A percentile compares a stretch with the other conserved stretches of the same genome.
Evolutionary conservation across 2,113 vertebrate species (phyloP).

Genomic region (Acrocephalus kingi): DNA sequence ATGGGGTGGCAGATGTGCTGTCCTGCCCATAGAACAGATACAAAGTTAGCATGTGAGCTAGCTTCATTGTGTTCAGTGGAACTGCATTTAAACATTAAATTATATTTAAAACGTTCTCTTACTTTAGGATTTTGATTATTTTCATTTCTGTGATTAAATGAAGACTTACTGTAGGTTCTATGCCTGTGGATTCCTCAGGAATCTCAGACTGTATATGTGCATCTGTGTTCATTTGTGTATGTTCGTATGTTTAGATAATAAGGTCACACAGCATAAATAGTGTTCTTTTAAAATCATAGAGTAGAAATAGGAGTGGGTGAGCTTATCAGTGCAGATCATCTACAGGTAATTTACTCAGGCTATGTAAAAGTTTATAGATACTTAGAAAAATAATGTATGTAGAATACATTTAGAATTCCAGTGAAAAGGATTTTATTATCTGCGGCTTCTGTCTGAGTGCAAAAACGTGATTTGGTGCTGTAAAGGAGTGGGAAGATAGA

Average conservation of each 20-base stretch:
- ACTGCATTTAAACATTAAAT: not conserved
- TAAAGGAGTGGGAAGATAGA: not conserved
- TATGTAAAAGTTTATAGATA: not conserved
- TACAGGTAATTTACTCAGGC: not conserved
- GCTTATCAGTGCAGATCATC: not conserved
- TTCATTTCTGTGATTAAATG: not conserved
- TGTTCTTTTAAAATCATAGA: not conserved
- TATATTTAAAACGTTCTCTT: not conserved
- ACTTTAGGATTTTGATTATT: not conserved
- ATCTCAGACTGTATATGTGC: not conserved
- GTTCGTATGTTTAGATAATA: not conserved
- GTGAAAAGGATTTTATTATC: not conserved
- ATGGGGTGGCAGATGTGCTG: not conserved
- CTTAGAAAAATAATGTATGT: not conserved
- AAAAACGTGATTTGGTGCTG: not conserved
- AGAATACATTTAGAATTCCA: not conserved
- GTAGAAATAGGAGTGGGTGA: not conserved
- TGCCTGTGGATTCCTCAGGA: not conserved
- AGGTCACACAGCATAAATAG: not conserved
- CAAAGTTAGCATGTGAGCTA: not conserved
- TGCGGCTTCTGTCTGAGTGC: not conserved
- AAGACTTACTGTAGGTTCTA: not conserved
- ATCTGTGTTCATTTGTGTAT: not conserved
- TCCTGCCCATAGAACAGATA: not conserved
- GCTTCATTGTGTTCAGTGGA: not conserved